Evolutionary conservation across 2,888 invertebrate species (phyloP).

Genomic region (Trichacis sp.): DNA sequence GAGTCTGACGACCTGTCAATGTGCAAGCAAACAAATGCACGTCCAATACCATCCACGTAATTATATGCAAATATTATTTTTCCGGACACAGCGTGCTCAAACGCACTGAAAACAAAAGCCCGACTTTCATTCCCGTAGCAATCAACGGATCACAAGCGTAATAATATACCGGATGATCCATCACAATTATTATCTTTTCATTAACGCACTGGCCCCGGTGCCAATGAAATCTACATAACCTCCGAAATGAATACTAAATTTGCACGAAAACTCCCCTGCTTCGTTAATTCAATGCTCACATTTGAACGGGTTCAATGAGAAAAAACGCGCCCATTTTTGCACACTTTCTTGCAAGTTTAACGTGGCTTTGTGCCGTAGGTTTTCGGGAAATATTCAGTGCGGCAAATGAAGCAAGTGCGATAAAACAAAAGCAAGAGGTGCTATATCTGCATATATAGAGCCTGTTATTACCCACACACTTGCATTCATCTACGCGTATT

Average conservation of each 20-base stretch:
- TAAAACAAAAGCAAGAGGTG: conserved; percentile 44
- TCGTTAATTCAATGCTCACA: too few relatives aligned
- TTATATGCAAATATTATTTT: conserved; percentile 49
- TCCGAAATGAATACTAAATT: too few relatives aligned
- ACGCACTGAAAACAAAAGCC: conserved; percentile 25
- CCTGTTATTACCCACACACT: conserved; percentile 50
- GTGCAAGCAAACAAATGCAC: conserved; percentile 12
- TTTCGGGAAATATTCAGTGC: conserved; percentile 34
- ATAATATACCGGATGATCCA: conserved; percentile 10
- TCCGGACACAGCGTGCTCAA: conserved; percentile 9
- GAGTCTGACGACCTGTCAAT: conserved; percentile 16
- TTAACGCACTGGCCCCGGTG: not conserved
- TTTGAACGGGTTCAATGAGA: too few relatives aligned
- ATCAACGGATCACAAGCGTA: conserved; percentile 11
- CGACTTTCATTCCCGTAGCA: conserved; percentile 16
- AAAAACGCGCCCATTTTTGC: not conserved
- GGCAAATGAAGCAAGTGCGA: conserved; percentile 41
- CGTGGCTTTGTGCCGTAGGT: too few relatives aligned
- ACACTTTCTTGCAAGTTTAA: conserved; percentile 5
- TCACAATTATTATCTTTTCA: not conserved
- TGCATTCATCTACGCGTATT: conserved; percentile 51
- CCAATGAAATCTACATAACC: not conserved
- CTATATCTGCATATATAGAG: conserved; percentile 49
- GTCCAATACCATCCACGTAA: conserved; percentile 23
- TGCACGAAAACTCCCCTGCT: too few relatives aligned